Evolutionary conservation across 2,888 invertebrate species (phyloP).

Genomic region (Cancer borealis): DNA sequence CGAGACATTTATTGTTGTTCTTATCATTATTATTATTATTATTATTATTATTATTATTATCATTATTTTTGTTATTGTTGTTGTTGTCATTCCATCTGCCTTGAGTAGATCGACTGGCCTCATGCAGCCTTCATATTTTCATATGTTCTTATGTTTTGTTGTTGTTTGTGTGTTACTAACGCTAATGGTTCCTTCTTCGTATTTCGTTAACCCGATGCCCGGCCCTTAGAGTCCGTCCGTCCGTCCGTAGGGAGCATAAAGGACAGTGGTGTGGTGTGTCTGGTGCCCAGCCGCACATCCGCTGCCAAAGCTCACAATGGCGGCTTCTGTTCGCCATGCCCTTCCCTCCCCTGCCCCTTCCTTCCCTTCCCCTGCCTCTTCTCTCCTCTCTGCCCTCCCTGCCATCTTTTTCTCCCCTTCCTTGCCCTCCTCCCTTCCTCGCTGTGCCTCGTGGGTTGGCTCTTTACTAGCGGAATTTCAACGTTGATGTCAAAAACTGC

Average conservation of each 20-base stretch:
- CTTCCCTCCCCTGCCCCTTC: not conserved
- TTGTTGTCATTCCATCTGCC: too few species aligned
- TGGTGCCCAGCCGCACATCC: not conserved
- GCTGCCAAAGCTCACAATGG: not conserved
- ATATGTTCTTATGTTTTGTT: too few species aligned
- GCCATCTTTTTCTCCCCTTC: not conserved
- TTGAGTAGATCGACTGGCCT: too few species aligned
- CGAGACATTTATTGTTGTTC: too few species aligned
- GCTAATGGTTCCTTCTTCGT: not conserved
- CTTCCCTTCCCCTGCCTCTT: not conserved
- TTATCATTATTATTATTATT: too few species aligned
- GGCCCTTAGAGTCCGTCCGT: not conserved
- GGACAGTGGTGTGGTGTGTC: conserved; percentile 12
- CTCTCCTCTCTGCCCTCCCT: not conserved
- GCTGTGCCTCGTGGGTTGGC: too few species aligned
- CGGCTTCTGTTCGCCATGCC: not conserved
- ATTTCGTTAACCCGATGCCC: not conserved
- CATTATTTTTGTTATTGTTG: too few species aligned
- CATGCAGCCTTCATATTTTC: too few species aligned
- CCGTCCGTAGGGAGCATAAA: not conserved
- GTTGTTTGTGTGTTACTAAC: too few species aligned
- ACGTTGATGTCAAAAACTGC: too few species aligned
- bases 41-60: too few species aligned
- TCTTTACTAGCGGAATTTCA: too few species aligned
- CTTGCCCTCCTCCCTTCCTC: not conserved